phyloP scores from a whole-genome alignment of 1,140 invertebrate species.

The Dermatophagoides farinae region DNA sequence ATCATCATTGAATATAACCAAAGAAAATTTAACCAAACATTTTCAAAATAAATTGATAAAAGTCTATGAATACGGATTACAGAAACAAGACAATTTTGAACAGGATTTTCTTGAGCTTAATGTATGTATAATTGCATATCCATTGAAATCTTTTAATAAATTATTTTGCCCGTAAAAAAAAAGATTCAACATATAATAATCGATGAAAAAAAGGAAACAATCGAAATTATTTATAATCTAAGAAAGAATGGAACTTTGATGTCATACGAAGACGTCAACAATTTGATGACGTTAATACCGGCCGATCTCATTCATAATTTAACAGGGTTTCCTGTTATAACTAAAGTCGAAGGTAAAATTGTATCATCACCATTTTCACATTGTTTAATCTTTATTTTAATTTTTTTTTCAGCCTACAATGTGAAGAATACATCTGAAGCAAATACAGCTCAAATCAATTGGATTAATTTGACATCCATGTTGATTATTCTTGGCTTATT shows the following conservation, averaged over 20 bases:
- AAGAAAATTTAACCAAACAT: not conserved
- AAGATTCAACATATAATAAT: not conserved
- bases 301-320: not conserved
- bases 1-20: too few relatives aligned
- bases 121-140: not conserved
- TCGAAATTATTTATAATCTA: slow-evolving; percentile 6
- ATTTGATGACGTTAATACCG: not conserved
- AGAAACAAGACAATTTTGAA: not conserved
- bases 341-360: slow-evolving; percentile 7
- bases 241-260: slow-evolving; percentile 4
- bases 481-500: too few relatives aligned
- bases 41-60: not conserved
- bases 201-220: not conserved
- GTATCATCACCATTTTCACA: not conserved
- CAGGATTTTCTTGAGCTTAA: too few relatives aligned
- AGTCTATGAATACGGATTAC: not conserved
- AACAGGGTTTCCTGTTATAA: not conserved
- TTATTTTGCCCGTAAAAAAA: not conserved
- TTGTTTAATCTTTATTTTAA: not conserved
- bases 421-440: too few relatives aligned
- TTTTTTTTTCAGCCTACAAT: not conserved
- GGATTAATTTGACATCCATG: too few relatives aligned
- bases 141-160: not conserved
- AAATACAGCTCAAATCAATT: too few relatives aligned
- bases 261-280: not conserved